Conservation (phyloP, 2,888 invertebrate genomes). For the Drosophila lutescens region DNA sequence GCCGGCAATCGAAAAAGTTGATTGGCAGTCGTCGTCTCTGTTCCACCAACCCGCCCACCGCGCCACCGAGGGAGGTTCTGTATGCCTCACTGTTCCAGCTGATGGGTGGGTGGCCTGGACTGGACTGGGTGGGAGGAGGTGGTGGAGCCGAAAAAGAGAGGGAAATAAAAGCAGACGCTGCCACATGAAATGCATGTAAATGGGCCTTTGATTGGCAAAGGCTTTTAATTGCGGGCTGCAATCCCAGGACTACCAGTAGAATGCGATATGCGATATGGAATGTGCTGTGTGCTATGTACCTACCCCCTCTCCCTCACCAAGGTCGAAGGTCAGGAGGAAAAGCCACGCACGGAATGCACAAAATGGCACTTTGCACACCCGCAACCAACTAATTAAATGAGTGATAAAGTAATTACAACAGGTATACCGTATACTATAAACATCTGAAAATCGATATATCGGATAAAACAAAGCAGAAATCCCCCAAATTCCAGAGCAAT, state of each 20-base stretch:
- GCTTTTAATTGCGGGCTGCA: conserved; percentile 19
- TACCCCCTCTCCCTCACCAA: background rate
- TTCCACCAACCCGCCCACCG: no score
- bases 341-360: conserved; percentile 14
- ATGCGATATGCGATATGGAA: background rate
- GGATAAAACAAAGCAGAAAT: conserved; percentile 1
- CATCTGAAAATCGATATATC: conserved; percentile 22
- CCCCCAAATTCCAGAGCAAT: conserved; percentile 38
- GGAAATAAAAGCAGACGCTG: conserved; percentile 30
- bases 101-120: conserved; percentile 3
- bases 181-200: conserved; percentile 32
- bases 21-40: conserved; percentile 60
- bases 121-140: background rate
- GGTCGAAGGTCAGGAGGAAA: background rate
- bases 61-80: no score
- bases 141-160: conserved; percentile 1
- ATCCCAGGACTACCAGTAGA: background rate
- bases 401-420: conserved; percentile 53
- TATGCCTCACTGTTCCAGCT: background rate
- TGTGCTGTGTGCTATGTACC: background rate
- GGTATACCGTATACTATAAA: conserved; percentile 6
- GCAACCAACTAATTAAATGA: conserved; percentile 39
- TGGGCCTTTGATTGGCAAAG: conserved; percentile 37
- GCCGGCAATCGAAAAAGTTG: conserved; percentile 47
- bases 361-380: conserved; percentile 45